Percentiles rank a stretch among this genome's conserved stretches.
Conservation (phyloP, 2,797 vertebrate species). For the Cynopterus sphinx region DNA sequence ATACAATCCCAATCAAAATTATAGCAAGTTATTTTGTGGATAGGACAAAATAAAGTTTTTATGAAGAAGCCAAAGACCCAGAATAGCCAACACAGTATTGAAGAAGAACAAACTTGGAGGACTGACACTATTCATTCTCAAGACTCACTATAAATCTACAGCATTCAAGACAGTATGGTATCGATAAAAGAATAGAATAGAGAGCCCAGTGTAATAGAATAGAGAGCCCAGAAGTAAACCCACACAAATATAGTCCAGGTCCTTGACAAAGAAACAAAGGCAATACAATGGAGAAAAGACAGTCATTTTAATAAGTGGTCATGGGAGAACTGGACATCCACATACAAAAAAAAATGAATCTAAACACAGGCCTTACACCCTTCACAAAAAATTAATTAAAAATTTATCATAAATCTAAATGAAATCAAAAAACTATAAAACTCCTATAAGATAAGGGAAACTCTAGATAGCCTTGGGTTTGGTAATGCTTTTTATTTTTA, state of each 20-base stretch:
- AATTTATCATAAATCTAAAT: too few species aligned
- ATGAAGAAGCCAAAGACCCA: not conserved
- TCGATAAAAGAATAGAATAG: not conserved
- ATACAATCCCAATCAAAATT: not conserved
- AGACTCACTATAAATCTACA: not conserved
- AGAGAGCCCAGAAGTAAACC: not conserved
- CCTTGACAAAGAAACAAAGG: not conserved
- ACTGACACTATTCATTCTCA: not conserved
- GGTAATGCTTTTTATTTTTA: too few species aligned
- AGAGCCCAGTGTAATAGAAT: not conserved
- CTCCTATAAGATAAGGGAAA: not conserved
- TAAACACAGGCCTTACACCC: not conserved
- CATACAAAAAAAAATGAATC: not conserved
- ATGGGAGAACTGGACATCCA: not conserved
- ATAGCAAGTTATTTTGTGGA: not conserved
- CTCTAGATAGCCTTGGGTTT: not conserved
- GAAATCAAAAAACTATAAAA: not conserved
- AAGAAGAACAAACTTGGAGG: not conserved
- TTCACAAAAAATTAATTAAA: not conserved
- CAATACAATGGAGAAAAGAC: not conserved
- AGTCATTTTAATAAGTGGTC: not conserved
- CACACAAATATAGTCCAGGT: not conserved
- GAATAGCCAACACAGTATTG: too few species aligned
- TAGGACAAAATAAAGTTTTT: not conserved
- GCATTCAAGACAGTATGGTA: not conserved